Percentiles rank a stretch among this genome's conserved stretches.
These are phyloP conservation scores for Bubo blakistoni DNA, from an alignment of 2,113 vertebrate species.

Conservation along the genomic window DNA sequence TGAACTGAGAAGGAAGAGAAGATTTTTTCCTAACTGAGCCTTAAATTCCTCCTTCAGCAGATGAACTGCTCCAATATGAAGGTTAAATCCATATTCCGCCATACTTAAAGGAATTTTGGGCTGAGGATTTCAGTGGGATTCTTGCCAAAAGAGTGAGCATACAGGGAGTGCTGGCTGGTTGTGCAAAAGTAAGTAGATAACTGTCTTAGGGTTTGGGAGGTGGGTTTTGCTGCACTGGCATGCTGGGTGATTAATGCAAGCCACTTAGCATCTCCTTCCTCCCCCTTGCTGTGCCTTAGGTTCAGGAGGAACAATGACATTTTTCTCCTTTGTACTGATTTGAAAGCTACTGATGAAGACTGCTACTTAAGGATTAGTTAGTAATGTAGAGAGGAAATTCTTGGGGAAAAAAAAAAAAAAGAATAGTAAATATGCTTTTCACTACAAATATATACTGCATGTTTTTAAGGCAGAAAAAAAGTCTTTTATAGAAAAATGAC, in stretches of 20 bases:
- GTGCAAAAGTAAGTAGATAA: not conserved
- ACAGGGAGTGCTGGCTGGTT: not conserved
- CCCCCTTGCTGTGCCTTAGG: not conserved
- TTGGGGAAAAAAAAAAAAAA: not conserved
- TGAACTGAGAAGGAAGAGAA: not conserved
- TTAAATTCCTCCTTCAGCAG: not conserved
- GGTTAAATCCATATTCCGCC: not conserved
- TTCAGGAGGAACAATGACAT: slow-evolving; percentile 36
- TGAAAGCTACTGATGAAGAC: slow-evolving; percentile 54
- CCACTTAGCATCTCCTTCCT: slow-evolving; percentile 20
- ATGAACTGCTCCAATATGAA: not conserved
- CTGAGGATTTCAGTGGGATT: not conserved
- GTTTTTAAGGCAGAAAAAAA: not conserved
- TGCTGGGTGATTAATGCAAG: slow-evolving; percentile 40
- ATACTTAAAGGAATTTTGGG: not conserved
- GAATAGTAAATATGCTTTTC: not conserved
- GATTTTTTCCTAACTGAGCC: not conserved
- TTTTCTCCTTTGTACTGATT: slow-evolving; percentile 49
- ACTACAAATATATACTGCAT: not conserved
- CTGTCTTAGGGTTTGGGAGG: not conserved
- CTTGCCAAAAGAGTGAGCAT: not conserved
- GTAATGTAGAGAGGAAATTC: not conserved
- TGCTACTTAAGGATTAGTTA: slow-evolving; percentile 50
- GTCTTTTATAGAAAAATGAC: not conserved
- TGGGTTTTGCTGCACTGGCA: not conserved